Base-by-base conservation (phyloP, 2,797 vertebrate genomes). In the Melanotaenia nigrans region DNA sequence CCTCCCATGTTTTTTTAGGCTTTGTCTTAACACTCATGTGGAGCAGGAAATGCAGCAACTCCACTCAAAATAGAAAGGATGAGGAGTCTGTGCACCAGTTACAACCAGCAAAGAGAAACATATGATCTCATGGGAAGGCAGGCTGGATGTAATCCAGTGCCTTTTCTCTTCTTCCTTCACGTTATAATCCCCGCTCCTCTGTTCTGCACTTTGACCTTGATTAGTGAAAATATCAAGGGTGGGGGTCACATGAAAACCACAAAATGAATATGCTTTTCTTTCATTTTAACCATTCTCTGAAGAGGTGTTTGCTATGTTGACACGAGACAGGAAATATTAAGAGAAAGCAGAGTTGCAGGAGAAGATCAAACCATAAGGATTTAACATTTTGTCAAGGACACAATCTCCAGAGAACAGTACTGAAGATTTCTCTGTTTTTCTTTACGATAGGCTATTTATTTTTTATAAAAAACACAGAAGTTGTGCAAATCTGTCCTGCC, bases 131-230 rank as follows among this genome's bases (percentile, higher is more conserved):
- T 47, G 63, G 25, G 60, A 77, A 42, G 57, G 42, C 59, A 74
- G 72, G 71, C 75, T 78, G 79, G 65, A 83, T 18, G 16, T 32
- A 4, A 57, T 54, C 64, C 66, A 60, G 22, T 14, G 24, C 25
- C 35, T 53, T 59, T 65, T 38, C 47, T 47, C 30, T 53, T 61
- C 54, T 59, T 62, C 61, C 20, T 18, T 75, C 66, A 45, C 42
- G 35, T 66, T 62, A 60, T 79, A 82, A 86, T 85, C 79, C 71
- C 53, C 36, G 22, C 61, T 68, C 38, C 6, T 30, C 65, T 1
- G 61, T 65, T 61, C 47, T 57, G 82, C 69, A 10, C 61, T 78
- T 36, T 70, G 76, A 86, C 67, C 66, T 28, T 73, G 81, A 81
- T 84, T 78, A 80, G 47, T 3, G 74, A 73, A 45, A 55, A 75